phyloP scores from a whole-genome alignment of 2,888 invertebrate species.

The Tuta absoluta region DNA sequence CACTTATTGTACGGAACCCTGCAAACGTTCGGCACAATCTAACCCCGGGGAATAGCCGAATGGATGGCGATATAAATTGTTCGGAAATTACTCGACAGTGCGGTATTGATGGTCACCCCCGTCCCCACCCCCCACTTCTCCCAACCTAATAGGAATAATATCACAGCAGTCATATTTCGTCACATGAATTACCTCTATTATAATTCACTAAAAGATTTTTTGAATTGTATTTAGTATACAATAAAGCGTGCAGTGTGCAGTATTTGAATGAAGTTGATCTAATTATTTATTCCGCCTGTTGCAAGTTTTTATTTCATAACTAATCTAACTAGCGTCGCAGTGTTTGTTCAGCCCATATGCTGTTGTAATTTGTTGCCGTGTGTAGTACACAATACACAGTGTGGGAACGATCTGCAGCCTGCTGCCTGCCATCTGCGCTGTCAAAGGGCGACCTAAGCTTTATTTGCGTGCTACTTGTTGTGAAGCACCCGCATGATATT shows the following conservation, averaged over 20 bases:
- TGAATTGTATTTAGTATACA: neutral
- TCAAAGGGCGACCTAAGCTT: neutral
- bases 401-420: neutral
- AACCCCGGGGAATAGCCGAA: conserved; percentile 11
- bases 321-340: neutral
- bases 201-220: neutral
- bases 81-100: conserved; percentile 18
- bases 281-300: neutral
- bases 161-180: neutral
- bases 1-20: neutral
- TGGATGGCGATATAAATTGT: conserved; percentile 17
- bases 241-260: neutral
- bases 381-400: neutral
- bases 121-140: neutral
- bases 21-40: neutral
- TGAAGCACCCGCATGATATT: neutral
- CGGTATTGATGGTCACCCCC: conserved; percentile 2
- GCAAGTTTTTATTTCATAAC: neutral
- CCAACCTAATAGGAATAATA: neutral
- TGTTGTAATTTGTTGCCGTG: conserved; percentile 2
- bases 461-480: neutral
- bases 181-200: no score
- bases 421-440: neutral
- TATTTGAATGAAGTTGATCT: neutral
- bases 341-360: conserved; percentile 6